Evolutionary conservation across 1,140 invertebrate species (phyloP), one percentile per base, ranked within the genome.

Genomic region (Lasioglossum albipes): DNA sequence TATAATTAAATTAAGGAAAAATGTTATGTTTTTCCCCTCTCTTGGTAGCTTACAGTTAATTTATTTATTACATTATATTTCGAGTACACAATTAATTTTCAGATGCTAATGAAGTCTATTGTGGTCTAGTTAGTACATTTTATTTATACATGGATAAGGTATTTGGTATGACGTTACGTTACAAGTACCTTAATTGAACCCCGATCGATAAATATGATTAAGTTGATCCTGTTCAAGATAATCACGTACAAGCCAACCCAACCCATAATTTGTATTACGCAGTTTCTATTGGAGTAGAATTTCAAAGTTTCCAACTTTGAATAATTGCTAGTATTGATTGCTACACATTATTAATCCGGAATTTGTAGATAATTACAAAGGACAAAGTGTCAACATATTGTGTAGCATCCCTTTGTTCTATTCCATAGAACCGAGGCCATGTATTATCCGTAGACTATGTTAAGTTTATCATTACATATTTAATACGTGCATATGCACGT

Each of bases 281-380:
- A 78, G 69, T 61, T 66, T 52, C 13, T 57, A 22, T 13, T 22
- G 4, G 31, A 27, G 9, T 9, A 57, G 5, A 52, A 36, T 36
- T 52, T 20, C 20, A n/a, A 64, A 62, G 4, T 61, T 41, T 36
- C 31, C 2, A 49, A 13, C 41, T 61, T 45, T 27, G 42, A 36
- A 70, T 77, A 45, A 71, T 77, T 71, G 16, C 13, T 6, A 12
- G 27, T 13, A 18, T 20, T 49, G 49, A 77, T 61, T 61, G 22
- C 7, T 20, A 18, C 16, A 20, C 22, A 22, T 22, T 52, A 52
- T 61, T 36, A 54, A 20, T 54, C 52, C 52, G 6, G 18, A 18
- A 54, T 54, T 18, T 54, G 5, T 18, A 54, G 13, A 54, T 54
- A 54, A 54, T 54, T 54, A 54, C 16, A 54, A 4, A 6, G 18